Conservation (phyloP, 2,113 vertebrate genomes). For the Chroicocephalus ridibundus region DNA sequence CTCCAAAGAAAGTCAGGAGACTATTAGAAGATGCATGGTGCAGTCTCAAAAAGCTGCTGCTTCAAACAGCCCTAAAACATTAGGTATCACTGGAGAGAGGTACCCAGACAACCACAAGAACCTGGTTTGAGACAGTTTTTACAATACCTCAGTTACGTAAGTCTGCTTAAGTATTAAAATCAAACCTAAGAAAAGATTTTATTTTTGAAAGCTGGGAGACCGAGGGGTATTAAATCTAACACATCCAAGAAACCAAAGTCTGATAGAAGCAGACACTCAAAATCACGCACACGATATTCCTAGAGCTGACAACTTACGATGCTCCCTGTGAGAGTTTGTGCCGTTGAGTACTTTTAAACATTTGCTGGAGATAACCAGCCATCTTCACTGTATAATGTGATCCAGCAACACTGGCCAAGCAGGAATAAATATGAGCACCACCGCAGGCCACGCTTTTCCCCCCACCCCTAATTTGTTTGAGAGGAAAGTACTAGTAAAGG, state of each 20-base stretch:
- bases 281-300: fast-evolving
- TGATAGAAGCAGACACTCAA: neutral
- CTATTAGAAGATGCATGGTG: neutral
- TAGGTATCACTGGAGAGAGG: neutral
- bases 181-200: neutral
- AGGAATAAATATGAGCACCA: neutral
- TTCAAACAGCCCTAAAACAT: neutral
- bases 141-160: neutral
- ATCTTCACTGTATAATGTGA: neutral
- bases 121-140: neutral
- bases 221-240: neutral
- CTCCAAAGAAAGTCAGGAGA: neutral
- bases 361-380: neutral
- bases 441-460: neutral
- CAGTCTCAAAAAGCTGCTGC: neutral
- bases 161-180: neutral
- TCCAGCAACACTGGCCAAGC: neutral
- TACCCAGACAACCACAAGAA: neutral
- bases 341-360: neutral
- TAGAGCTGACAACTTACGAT: neutral
- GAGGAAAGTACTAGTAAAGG: neutral
- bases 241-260: neutral
- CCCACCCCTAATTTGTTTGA: fast-evolving
- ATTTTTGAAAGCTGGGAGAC: neutral
- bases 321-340: neutral